phyloP scores from a whole-genome alignment of 2,888 invertebrate species.

The Drosophila gaucha region DNA sequence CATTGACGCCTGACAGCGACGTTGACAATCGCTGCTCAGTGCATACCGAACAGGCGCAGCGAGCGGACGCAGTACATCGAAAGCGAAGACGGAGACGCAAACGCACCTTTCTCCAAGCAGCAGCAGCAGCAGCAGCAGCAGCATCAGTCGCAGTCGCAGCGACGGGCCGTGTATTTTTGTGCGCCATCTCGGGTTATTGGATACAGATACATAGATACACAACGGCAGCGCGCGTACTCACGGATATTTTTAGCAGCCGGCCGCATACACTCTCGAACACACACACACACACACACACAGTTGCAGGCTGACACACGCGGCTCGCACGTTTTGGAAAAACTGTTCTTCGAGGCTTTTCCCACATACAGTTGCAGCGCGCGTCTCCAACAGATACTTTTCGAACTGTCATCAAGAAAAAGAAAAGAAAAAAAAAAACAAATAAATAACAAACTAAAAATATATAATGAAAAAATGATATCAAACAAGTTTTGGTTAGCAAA shows the following conservation, averaged over 20 bases:
- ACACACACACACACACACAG: slow-evolving; percentile 5
- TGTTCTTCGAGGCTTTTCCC: slow-evolving; percentile 54
- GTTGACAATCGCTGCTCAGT: slow-evolving; percentile 67
- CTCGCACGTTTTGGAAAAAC: slow-evolving; percentile 71
- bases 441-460: slow-evolving; percentile 9
- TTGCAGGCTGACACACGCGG: slow-evolving; percentile 71
- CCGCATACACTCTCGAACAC: slow-evolving; percentile 43
- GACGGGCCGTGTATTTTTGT: slow-evolving; percentile 61
- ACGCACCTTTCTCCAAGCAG: slow-evolving; percentile 66
- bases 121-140: slow-evolving; percentile 16
- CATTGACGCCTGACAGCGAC: slow-evolving; percentile 56
- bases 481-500: slow-evolving; percentile 42
- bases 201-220: slow-evolving; percentile 71
- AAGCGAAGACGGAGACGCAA: slow-evolving; percentile 35
- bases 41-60: slow-evolving; percentile 80
- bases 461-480: slow-evolving; percentile 6
- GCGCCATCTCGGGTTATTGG: slow-evolving; percentile 73
- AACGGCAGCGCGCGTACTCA: slow-evolving; percentile 61
- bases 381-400: slow-evolving; percentile 32
- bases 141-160: slow-evolving; percentile 8
- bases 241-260: slow-evolving; percentile 78
- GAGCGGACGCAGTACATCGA: slow-evolving; percentile 71
- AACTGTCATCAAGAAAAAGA: slow-evolving; percentile 10
- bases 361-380: slow-evolving; percentile 44
- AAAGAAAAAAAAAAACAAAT: slow-evolving; percentile 28